phyloP scores from a whole-genome alignment of 2,888 invertebrate species.

The Frankliniella fusca region DNA sequence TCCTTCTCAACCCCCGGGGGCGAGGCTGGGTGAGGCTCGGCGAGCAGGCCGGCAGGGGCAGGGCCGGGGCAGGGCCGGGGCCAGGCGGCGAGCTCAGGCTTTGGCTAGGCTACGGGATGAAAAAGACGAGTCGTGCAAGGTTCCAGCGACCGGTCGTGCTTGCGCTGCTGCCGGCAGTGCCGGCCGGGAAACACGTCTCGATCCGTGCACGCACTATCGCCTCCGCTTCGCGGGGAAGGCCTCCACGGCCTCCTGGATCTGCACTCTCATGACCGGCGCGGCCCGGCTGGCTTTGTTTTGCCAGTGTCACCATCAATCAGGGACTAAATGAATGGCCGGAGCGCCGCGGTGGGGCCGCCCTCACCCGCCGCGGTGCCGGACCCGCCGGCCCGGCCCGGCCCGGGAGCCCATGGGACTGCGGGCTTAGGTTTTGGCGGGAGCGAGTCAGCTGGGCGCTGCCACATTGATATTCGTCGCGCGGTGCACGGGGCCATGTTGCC shows the following conservation, averaged over 20 bases:
- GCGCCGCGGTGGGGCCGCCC: not conserved
- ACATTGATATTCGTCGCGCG: not conserved
- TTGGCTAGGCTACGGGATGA: not conserved
- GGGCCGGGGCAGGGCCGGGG: not conserved
- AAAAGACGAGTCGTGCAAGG: not conserved
- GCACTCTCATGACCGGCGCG: too few species aligned
- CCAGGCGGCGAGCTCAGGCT: too few species aligned
- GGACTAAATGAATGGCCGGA: not conserved
- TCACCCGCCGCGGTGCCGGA: not conserved
- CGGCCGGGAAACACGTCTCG: too few species aligned
- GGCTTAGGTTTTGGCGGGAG: not conserved
- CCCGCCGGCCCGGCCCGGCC: too few species aligned
- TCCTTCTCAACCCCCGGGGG: not conserved
- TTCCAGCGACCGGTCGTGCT: not conserved
- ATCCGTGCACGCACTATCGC: not conserved
- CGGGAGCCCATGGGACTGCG: not conserved
- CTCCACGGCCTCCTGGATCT: too few species aligned
- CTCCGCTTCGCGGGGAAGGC: too few species aligned
- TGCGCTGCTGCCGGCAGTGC: not conserved
- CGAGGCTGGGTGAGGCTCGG: not conserved
- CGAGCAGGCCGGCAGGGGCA: not conserved
- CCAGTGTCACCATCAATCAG: slow-evolving; percentile 9
- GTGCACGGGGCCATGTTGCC: not conserved
- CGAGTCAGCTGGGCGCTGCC: not conserved
- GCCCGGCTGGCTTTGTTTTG: not conserved